Evolutionary conservation across 1,140 invertebrate genomes (phyloP).

Genomic region (Ephestia elutella): DNA sequence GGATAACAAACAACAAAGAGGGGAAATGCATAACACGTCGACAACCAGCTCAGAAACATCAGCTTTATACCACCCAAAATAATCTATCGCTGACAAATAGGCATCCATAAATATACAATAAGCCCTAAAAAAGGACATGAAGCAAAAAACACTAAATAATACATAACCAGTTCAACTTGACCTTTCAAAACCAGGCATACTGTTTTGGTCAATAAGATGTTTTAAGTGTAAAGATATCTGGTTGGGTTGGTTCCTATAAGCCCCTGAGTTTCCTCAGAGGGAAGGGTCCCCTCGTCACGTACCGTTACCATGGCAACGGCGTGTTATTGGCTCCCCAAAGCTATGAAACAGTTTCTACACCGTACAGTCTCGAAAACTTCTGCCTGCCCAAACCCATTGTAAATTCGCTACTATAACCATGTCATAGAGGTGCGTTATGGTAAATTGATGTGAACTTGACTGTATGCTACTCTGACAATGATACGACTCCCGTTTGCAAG

Average conservation of each 20-base stretch:
- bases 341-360: slow-evolving; percentile 37
- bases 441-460: too few relatives aligned
- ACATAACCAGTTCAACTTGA: slow-evolving; percentile 32
- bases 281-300: slow-evolving; percentile 46
- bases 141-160: slow-evolving; percentile 31
- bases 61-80: slow-evolving; percentile 10
- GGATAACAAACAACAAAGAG: too few relatives aligned
- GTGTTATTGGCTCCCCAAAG: slow-evolving; percentile 66
- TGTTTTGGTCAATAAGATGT: neutral
- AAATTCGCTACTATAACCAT: too few relatives aligned
- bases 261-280: slow-evolving; percentile 48
- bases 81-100: slow-evolving; percentile 22
- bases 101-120: slow-evolving; percentile 17
- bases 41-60: neutral
- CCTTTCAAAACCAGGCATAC: slow-evolving; percentile 16
- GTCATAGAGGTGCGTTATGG: too few relatives aligned
- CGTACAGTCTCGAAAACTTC: slow-evolving; percentile 36
- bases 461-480: too few relatives aligned
- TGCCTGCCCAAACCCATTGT: slow-evolving; percentile 12
- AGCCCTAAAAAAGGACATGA: slow-evolving; percentile 19
- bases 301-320: slow-evolving; percentile 58
- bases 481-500: slow-evolving; percentile 18
- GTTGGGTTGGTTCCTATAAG: slow-evolving; percentile 49
- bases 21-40: neutral
- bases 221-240: slow-evolving; percentile 38